Evolutionary conservation across 1,140 invertebrate genomes (phyloP), one percentile per base, ranked within the genome.

Genomic region (Heterodera schachtii): DNA sequence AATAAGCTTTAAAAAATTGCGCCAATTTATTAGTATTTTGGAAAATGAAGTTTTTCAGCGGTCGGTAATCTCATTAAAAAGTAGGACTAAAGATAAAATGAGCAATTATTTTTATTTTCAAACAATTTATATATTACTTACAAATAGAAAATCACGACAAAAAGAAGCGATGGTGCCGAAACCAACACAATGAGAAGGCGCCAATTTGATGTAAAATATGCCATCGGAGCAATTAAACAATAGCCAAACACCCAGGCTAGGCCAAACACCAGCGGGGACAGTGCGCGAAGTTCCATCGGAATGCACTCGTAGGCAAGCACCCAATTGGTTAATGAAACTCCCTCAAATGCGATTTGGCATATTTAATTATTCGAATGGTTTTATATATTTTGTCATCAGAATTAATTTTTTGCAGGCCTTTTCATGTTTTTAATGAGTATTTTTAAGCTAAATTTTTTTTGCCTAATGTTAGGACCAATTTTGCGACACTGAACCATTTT

Each of bases 191-290:
- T 86, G 19, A 81, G 57, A 4, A 79, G 46, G 46, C 84, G 84
- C 84, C 84, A 86, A 60, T 83, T 52, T 5, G 81, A 49, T 41
- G 83, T n/a, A 31, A 70, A 80, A 74, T 86, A 84, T 41, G 84
- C 84, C 41, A 86, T 21, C 47, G 83, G 79, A 16, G 84, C 81
- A 7, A 84, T 41, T 6, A 86, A 7, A 19, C 60, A 85, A 57
- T 84, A 84, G 13, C 87, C 87, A 64, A 85, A 19, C 3, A 89
- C 88, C 87, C 87, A 88, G 46, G 80, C 67, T 2, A 88, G 13
- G 31, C 87, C 87, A 46, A 88, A 89, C 60, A 86, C 64, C 19
- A 88, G 64, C 16, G 87, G 3, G 1, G 77, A 43, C 11, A 11
- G 8, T 9, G 60, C 49, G 3, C 79, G 43, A 11, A 82, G 31